A percentile compares a stretch with the other conserved stretches of the same genome.
phyloP scores from a whole-genome alignment of 2,888 invertebrate genomes.

The Polydrusus tereticollis region DNA sequence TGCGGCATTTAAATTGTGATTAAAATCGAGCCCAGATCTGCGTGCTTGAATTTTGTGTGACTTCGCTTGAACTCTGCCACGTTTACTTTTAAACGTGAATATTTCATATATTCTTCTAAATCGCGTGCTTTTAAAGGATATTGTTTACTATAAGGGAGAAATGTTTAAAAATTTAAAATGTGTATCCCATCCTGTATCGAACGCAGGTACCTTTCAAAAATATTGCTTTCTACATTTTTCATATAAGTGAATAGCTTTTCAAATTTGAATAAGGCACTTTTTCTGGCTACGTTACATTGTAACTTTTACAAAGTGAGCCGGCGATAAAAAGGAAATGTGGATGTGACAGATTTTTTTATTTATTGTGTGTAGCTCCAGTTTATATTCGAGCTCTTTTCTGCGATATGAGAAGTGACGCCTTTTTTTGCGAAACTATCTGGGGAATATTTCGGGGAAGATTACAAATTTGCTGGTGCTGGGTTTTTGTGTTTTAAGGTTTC shows the following conservation, averaged over 20 bases:
- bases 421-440: conserved; percentile 7
- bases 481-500: conserved; percentile 21
- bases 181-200: not conserved
- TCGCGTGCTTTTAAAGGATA: not conserved
- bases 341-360: conserved; percentile 32
- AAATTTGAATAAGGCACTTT: conserved; percentile 27
- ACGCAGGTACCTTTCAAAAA: conserved; percentile 11
- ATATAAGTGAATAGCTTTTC: conserved; percentile 21
- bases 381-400: conserved; percentile 22
- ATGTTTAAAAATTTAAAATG: conserved; percentile 14
- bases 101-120: too few relatives aligned
- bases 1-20: too few relatives aligned
- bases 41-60: too few relatives aligned
- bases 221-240: conserved; percentile 23
- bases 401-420: conserved; percentile 20
- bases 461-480: conserved; percentile 21
- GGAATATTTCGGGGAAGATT: conserved; percentile 21
- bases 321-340: conserved; percentile 28
- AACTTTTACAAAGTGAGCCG: conserved; percentile 19
- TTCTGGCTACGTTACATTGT: conserved; percentile 12
- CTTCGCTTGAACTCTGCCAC: too few relatives aligned
- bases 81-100: too few relatives aligned
- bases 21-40: too few relatives aligned
- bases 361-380: conserved; percentile 20
- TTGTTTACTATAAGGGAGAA: not conserved